A percentile compares a stretch with the other conserved stretches of the same genome.
Evolutionary conservation across 2,888 invertebrate genomes (phyloP).

Genomic region (Eulithis testata): DNA sequence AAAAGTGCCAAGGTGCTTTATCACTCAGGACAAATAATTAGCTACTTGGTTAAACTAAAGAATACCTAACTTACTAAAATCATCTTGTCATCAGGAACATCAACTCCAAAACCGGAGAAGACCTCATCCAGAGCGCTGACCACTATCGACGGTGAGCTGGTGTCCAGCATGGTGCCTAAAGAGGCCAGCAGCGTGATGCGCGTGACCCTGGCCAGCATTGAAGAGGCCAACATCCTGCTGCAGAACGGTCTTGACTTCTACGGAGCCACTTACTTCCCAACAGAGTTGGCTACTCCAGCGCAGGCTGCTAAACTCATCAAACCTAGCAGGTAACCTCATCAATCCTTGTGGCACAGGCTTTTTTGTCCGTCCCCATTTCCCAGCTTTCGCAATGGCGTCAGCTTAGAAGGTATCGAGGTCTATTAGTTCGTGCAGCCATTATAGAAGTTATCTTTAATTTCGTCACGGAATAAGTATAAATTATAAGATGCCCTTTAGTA

Average conservation of each 20-base stretch:
- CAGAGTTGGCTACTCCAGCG: conserved; percentile 89
- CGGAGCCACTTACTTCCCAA: conserved; percentile 94
- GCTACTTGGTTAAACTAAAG: neutral
- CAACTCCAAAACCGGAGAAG: conserved; percentile 78
- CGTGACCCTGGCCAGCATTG: conserved; percentile 89
- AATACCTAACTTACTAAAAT: neutral
- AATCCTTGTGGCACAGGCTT: neutral
- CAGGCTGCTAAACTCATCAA: conserved; percentile 86
- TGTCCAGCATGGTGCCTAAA: conserved; percentile 80
- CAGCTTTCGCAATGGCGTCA: too few species aligned
- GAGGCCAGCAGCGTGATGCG: conserved; percentile 88
- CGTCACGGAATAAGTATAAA: too few species aligned
- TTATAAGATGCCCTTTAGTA: too few species aligned
- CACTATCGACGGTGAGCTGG: conserved; percentile 77
- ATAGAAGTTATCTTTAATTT: too few species aligned
- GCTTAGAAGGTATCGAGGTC: too few species aligned
- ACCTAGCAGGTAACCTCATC: conserved; percentile 68
- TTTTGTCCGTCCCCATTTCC: too few species aligned
- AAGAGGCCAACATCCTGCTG: conserved; percentile 90
- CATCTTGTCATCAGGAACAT: conserved; percentile 58
- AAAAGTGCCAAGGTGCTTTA: too few species aligned
- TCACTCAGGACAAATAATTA: too few species aligned
- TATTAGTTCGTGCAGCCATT: too few species aligned
- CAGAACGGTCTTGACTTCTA: conserved; percentile 95
- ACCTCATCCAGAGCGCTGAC: conserved; percentile 69